These are phyloP conservation scores for Drosophila hamatofila DNA, from an alignment of 2,888 invertebrate species.

Conservation along the genomic window DNA sequence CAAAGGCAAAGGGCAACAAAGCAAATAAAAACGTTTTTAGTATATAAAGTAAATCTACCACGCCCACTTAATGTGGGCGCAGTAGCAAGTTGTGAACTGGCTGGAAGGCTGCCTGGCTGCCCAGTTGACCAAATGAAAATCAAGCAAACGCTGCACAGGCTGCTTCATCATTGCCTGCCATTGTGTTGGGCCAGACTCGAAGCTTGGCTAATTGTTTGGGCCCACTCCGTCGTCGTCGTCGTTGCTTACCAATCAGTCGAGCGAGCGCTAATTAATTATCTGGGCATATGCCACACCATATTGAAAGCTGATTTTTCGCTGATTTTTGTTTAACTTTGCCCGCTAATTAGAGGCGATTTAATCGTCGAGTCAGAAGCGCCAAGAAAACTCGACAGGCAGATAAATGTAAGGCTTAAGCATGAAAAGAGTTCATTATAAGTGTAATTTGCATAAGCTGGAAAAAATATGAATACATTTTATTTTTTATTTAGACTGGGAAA, in stretches of 20 bases:
- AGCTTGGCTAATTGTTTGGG: slow-evolving; percentile 64
- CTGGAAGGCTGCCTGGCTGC: slow-evolving; percentile 19
- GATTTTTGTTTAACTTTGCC: slow-evolving; percentile 67
- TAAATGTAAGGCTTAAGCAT: slow-evolving; percentile 10
- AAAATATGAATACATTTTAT: background rate
- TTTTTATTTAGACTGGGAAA: background rate
- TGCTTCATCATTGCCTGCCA: slow-evolving; percentile 47
- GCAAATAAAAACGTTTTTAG: slow-evolving; percentile 62
- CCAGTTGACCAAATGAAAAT: slow-evolving; percentile 48
- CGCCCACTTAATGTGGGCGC: slow-evolving; percentile 40
- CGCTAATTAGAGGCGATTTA: slow-evolving; percentile 61
- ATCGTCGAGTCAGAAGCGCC: slow-evolving; percentile 23
- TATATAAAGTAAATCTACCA: slow-evolving; percentile 34
- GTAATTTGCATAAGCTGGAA: background rate
- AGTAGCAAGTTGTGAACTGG: slow-evolving; percentile 25
- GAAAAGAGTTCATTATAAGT: slow-evolving; percentile 3
- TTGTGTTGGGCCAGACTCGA: slow-evolving; percentile 36
- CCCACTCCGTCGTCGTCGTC: slow-evolving; percentile 35
- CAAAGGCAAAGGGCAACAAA: slow-evolving; percentile 58
- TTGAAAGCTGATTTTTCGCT: slow-evolving; percentile 67
- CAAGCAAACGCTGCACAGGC: slow-evolving; percentile 40
- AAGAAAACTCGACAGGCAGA: slow-evolving; percentile 11
- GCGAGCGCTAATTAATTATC: slow-evolving; percentile 69
- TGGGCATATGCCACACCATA: slow-evolving; percentile 61
- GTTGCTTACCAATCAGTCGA: slow-evolving; percentile 62